Conservation (phyloP, 37 sponge, comb jelly and placozoan genomes). For the Ianthella basta region DNA sequence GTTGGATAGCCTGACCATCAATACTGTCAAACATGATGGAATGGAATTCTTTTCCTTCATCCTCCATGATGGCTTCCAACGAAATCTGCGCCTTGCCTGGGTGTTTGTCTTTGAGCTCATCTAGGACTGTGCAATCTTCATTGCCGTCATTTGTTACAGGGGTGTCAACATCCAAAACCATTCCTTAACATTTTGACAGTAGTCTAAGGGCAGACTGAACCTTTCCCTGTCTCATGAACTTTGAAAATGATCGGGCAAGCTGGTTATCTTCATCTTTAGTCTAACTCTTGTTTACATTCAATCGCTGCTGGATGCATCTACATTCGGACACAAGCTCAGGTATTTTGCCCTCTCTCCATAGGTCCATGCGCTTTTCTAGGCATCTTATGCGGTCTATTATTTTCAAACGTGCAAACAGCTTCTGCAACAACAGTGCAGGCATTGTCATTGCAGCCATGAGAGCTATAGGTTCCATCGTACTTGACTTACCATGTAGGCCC, state of each 20-base stretch:
- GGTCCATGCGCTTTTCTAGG: background rate
- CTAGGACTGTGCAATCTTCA: background rate
- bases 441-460: constrained; percentile 2
- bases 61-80: background rate
- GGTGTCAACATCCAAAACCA: background rate
- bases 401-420: background rate
- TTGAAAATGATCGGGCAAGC: background rate
- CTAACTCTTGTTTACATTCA: background rate
- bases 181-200: background rate
- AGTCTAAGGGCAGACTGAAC: constrained; percentile 18
- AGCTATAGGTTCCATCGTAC: background rate
- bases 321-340: constrained; percentile 3
- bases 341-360: constrained; percentile 4
- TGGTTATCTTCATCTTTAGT: background rate
- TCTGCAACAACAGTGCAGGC: constrained; percentile 1
- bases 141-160: background rate
- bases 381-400: background rate
- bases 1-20: background rate
- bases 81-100: background rate
- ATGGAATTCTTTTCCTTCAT: background rate
- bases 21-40: constrained; percentile 5
- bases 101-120: background rate
- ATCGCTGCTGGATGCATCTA: background rate
- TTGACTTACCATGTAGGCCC: background rate
- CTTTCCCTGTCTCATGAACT: constrained; percentile 9